Evolutionary conservation across 2,797 vertebrate genomes (phyloP).

Genomic region (Buphagus erythrorhynchus): DNA sequence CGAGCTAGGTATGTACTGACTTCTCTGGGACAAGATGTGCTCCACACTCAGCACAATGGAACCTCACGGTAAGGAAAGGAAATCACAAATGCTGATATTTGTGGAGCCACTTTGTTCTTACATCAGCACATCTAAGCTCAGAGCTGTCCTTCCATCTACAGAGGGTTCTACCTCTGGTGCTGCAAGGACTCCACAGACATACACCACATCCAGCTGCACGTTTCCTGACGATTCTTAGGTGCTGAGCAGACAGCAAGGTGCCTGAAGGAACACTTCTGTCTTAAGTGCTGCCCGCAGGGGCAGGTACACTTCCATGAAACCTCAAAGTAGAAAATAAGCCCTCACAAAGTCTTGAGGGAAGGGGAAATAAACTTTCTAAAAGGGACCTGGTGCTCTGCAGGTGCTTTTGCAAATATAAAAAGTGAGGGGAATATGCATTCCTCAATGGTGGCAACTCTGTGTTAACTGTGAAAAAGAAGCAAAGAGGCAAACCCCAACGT

Average conservation of each 20-base stretch:
- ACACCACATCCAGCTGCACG: background rate
- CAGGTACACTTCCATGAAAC: background rate
- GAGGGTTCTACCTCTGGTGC: background rate
- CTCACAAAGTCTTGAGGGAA: background rate
- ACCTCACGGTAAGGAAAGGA: background rate
- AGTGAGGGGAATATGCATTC: fast-evolving
- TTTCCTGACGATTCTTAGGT: background rate
- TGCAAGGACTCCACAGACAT: background rate
- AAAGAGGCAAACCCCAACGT: background rate
- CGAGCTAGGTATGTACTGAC: fast-evolving
- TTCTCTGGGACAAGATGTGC: background rate
- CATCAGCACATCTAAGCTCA: background rate
- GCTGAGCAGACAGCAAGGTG: background rate
- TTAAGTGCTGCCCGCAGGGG: fast-evolving
- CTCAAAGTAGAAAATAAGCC: background rate
- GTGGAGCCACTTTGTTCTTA: background rate
- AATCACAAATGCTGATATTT: background rate
- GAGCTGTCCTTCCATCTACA: background rate
- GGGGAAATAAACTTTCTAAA: background rate
- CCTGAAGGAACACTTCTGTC: background rate
- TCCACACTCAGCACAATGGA: background rate
- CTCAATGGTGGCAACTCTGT: background rate
- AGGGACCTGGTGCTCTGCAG: background rate
- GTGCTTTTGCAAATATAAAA: background rate
- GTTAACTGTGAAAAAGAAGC: background rate